phyloP scores from a whole-genome alignment of 1,140 invertebrate species.

The Drosophila malerkotliana region DNA sequence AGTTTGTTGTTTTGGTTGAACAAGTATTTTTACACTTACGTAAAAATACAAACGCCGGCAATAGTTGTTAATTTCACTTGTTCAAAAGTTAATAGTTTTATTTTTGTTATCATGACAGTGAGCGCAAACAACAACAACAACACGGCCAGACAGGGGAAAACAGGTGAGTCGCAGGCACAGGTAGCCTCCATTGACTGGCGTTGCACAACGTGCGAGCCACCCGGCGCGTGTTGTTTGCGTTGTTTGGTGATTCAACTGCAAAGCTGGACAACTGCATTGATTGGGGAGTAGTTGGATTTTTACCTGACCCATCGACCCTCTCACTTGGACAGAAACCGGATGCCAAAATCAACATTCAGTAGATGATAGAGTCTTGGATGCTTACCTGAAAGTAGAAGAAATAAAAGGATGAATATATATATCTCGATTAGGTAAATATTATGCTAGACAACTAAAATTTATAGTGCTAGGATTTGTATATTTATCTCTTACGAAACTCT shows the following conservation, averaged over 20 bases:
- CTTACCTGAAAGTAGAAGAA: slow-evolving; percentile 48
- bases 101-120: slow-evolving; percentile 48
- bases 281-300: background rate
- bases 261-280: background rate
- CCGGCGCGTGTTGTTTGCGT: slow-evolving; percentile 11
- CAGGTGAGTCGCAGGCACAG: slow-evolving; percentile 13
- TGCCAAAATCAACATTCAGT: background rate
- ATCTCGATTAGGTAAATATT: slow-evolving; percentile 29
- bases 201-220: slow-evolving; percentile 34
- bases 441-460: slow-evolving; percentile 5
- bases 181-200: slow-evolving; percentile 10
- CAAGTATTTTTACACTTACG: slow-evolving; percentile 38
- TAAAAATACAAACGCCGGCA: slow-evolving; percentile 50
- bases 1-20: slow-evolving; percentile 2
- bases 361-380: slow-evolving; percentile 7
- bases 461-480: slow-evolving; percentile 20
- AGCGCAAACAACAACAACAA: no score
- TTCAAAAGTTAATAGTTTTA: slow-evolving; percentile 52
- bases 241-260: background rate
- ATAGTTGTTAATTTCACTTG: slow-evolving; percentile 50
- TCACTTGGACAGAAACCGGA: background rate
- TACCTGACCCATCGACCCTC: background rate
- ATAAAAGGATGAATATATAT: slow-evolving; percentile 23
- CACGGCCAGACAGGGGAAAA: background rate
- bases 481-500: slow-evolving; percentile 44